Evolutionary conservation across 2,797 vertebrate species (phyloP).

Genomic region (Enteromius fasciolatus): DNA sequence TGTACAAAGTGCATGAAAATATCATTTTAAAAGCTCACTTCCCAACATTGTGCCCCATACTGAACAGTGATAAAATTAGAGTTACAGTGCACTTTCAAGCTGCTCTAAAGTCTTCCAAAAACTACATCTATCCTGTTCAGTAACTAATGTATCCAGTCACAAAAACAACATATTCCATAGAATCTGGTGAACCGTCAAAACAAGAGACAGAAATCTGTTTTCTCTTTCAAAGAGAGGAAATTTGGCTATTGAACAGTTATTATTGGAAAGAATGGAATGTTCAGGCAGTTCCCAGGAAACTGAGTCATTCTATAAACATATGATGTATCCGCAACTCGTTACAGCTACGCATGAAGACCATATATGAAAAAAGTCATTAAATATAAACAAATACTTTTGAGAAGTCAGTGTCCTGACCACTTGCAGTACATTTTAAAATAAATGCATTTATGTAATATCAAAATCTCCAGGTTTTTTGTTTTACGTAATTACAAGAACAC

Average conservation of each 20-base stretch:
- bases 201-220: constrained; percentile 47
- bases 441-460: not conserved
- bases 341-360: constrained; percentile 22
- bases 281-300: constrained; percentile 57
- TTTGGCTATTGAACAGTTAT: constrained; percentile 52
- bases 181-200: constrained; percentile 43
- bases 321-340: constrained; percentile 42
- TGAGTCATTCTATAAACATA: constrained; percentile 60
- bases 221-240: constrained; percentile 49
- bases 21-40: constrained; percentile 21
- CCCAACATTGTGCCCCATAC: not conserved
- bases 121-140: not conserved
- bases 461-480: too few relatives aligned
- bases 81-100: not conserved
- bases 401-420: constrained; percentile 17
- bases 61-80: not conserved
- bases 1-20: not conserved
- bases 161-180: constrained; percentile 33
- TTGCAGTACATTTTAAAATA: constrained; percentile 8
- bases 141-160: not conserved
- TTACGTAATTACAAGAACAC: not conserved
- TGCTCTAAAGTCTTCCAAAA: constrained; percentile 2
- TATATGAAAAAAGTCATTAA: constrained; percentile 47
- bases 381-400: constrained; percentile 36
- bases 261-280: constrained; percentile 49